phyloP scores from a whole-genome alignment of 2,888 invertebrate species.

The Rhimphoctona megacephalus region DNA sequence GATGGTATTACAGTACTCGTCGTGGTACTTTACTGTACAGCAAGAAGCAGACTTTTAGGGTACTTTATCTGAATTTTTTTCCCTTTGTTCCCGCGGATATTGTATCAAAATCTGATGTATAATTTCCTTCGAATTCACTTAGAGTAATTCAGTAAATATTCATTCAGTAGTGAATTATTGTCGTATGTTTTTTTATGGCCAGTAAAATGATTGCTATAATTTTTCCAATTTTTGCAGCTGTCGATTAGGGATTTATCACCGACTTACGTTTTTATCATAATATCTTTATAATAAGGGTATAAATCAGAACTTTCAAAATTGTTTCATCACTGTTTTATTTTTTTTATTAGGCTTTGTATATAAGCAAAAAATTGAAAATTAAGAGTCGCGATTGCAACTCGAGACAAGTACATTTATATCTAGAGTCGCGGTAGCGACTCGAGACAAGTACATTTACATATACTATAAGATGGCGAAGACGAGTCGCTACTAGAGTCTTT shows the following conservation, averaged over 20 bases:
- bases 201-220: not conserved
- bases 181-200: not conserved
- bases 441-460: no score
- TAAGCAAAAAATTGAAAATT: not conserved
- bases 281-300: not conserved
- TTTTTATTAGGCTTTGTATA: not conserved
- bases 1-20: constrained; percentile 1
- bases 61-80: constrained; percentile 13
- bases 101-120: not conserved
- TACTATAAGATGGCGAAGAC: no score
- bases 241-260: no score
- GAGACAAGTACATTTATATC: no score
- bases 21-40: not conserved
- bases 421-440: no score
- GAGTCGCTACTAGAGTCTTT: no score
- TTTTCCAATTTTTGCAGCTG: not conserved
- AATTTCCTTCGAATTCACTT: not conserved
- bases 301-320: not conserved
- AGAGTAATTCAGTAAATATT: not conserved
- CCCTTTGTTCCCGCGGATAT: not conserved
- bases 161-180: not conserved
- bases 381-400: no score
- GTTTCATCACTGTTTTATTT: not conserved
- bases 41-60: constrained; percentile 3
- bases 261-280: not conserved